Evolutionary conservation across 2,888 invertebrate species (phyloP).

Genomic region (Chrysotoxum bicinctum): DNA sequence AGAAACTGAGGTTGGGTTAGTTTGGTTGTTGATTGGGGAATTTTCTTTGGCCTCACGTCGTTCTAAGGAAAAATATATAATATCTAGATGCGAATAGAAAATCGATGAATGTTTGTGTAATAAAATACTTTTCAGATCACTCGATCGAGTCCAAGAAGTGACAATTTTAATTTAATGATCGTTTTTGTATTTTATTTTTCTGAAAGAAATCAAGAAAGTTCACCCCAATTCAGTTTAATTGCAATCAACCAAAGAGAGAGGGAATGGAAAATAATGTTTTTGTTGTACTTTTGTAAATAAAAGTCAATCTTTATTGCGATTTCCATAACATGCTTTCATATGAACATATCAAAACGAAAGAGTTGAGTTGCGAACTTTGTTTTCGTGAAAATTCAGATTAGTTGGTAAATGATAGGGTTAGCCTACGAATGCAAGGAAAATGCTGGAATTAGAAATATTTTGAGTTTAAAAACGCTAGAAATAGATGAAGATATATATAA

Average conservation of each 20-base stretch:
- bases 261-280: not conserved
- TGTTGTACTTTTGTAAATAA: not conserved
- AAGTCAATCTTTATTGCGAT: not conserved
- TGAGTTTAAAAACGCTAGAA: too few species aligned
- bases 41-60: conserved; percentile 71
- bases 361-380: not conserved
- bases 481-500: too few species aligned
- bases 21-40: conserved; percentile 57
- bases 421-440: too few species aligned
- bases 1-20: conserved; percentile 52
- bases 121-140: conserved; percentile 51
- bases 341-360: not conserved
- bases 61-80: conserved; percentile 49
- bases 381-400: not conserved
- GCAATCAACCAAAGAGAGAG: not conserved
- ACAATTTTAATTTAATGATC: conserved; percentile 31
- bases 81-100: conserved; percentile 40
- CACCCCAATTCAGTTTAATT: conserved; percentile 23
- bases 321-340: not conserved
- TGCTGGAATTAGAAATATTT: too few species aligned
- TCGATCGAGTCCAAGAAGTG: conserved; percentile 44
- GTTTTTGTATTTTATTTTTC: not conserved
- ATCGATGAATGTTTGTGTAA: conserved; percentile 25
- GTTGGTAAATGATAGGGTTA: too few species aligned
- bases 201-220: conserved; percentile 33